These are phyloP conservation scores for Teleogryllus oceanicus DNA, from an alignment of 2,888 invertebrate species.

Conservation along the genomic window DNA sequence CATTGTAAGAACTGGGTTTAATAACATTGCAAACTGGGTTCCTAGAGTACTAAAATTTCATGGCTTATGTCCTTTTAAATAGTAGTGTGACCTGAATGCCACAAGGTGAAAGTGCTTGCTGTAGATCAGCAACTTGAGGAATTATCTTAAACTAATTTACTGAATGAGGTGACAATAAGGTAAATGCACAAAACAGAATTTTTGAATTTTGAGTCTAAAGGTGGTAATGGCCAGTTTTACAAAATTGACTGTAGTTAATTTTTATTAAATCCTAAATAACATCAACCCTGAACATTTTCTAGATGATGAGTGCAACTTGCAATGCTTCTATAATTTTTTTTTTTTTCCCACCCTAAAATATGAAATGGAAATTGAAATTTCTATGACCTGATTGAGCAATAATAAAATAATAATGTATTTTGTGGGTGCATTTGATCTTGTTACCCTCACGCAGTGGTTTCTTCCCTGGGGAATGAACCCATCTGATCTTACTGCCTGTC, in stretches of 20 bases:
- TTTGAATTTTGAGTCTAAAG: too few species aligned
- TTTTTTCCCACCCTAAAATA: too few species aligned
- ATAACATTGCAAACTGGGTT: background rate
- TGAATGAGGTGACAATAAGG: too few species aligned
- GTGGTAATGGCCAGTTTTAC: too few species aligned
- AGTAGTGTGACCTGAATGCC: background rate
- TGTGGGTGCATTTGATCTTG: background rate
- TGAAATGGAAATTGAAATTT: too few species aligned
- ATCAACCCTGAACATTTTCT: too few species aligned
- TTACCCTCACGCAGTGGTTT: background rate
- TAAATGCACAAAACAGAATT: too few species aligned
- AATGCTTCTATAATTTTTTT: too few species aligned
- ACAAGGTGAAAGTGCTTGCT: background rate
- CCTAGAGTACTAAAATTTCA: background rate
- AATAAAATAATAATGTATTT: conserved; percentile 18
- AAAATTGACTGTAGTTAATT: too few species aligned
- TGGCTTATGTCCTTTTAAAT: background rate
- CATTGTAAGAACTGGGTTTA: background rate
- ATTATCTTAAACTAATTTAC: too few species aligned
- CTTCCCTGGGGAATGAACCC: conserved; percentile 11
- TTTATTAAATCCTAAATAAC: too few species aligned
- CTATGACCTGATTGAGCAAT: background rate
- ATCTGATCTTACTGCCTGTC: conserved; percentile 27
- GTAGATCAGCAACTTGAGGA: background rate
- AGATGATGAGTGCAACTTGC: too few species aligned